phyloP scores from a whole-genome alignment of 2,113 vertebrate species.

The Pedetes capensis region DNA sequence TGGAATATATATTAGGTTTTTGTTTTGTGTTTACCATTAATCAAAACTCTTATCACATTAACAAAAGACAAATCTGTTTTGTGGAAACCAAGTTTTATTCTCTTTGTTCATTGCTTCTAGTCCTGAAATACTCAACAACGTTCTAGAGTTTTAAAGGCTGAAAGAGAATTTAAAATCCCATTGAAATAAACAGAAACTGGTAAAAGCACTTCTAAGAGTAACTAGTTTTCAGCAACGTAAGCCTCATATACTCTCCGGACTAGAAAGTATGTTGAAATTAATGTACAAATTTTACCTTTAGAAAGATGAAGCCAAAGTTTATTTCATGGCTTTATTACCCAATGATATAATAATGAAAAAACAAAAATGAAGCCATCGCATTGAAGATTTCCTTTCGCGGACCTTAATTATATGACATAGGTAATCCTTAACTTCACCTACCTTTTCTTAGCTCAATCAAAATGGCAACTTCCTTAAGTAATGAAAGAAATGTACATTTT shows the following conservation, averaged over 20 bases:
- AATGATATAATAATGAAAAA: background rate
- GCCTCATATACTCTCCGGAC: background rate
- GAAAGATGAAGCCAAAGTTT: background rate
- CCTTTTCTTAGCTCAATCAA: background rate
- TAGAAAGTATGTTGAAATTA: background rate
- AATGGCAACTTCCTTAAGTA: background rate
- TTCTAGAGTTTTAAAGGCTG: background rate
- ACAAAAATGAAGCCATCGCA: background rate
- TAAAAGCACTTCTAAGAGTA: background rate
- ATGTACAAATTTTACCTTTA: background rate
- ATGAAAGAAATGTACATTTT: background rate
- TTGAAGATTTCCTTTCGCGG: background rate
- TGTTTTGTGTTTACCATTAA: background rate
- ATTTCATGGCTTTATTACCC: background rate
- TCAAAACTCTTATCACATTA: background rate
- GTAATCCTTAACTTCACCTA: background rate
- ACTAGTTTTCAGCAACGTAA: background rate
- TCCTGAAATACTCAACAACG: background rate
- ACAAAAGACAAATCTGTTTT: background rate
- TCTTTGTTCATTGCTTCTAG: background rate
- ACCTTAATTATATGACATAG: background rate
- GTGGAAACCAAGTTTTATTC: background rate
- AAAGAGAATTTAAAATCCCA: background rate
- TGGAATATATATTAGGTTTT: background rate
- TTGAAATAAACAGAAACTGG: background rate